Evolutionary conservation across 2,888 invertebrate species (phyloP), one percentile per base, ranked within the genome.

Genomic region (Papilio demoleus): DNA sequence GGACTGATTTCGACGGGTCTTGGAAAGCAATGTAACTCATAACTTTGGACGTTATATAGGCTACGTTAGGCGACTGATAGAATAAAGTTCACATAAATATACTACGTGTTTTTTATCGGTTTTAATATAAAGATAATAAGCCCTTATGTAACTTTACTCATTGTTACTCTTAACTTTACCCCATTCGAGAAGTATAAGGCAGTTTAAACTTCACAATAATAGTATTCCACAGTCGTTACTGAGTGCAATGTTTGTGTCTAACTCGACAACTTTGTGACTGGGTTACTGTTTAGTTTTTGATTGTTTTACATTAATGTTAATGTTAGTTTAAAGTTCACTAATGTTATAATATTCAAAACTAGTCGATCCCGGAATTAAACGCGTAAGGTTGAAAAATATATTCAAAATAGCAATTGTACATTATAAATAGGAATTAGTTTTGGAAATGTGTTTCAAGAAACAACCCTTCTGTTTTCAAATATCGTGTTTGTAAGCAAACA

Each of bases 201-300:
- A 53, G 2, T 22, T 36, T 8, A 31, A 63, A 63, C 62, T 47
- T 19, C 50, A 36, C 24, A 64, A 53, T 62, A 64, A 64, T 40
- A 64, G 53, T 64, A 53, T 38, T 24, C 38, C 64, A 38, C 17
- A 50, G 53, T 50, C 63, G 36, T 38, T 64, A 53, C 38, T 47
- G 36, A 24, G 11, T 64, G 36, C 64, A 34, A 40, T 38, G 53
- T 64, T 64, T 53, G 36, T 12, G 50, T 59, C 38, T 60, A 38
- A 34, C 24, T 53, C 53, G 38, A n/a, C 8, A 64, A 64, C 53
- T 53, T 64, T 19, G 14, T 27, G 24, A 22, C 14, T 36, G 24
- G 40, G 38, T 60, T 40, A 38, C 24, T 56, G 53, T 56, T 31
- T 56, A 31, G 31, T 56, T 56, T 56, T 56, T 17, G 31, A 17